phyloP scores from a whole-genome alignment of 2,113 vertebrate species.

The Prunella himalayana region DNA sequence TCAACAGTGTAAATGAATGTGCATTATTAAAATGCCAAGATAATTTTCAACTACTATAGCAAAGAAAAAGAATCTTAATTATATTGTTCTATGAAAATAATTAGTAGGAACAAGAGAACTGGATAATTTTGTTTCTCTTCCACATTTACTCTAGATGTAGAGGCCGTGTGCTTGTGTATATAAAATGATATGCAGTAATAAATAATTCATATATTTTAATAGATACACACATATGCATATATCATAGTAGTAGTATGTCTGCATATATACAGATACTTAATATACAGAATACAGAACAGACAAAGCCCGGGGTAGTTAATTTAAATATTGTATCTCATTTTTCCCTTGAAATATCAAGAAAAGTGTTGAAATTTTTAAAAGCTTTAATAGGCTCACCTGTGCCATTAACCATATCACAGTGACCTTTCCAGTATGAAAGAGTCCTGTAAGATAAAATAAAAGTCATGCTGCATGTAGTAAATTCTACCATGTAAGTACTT shows the following conservation, averaged over 20 bases:
- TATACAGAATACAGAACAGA: background rate
- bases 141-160: background rate
- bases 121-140: background rate
- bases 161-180: background rate
- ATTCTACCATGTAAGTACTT: background rate
- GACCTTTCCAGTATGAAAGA: slow-evolving; percentile 80
- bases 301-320: background rate
- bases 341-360: background rate
- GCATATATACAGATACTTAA: background rate
- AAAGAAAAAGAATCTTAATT: background rate
- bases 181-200: background rate
- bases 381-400: slow-evolving; percentile 77
- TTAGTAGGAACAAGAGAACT: background rate
- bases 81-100: background rate
- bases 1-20: background rate
- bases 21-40: background rate
- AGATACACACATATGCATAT: background rate
- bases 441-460: slow-evolving; percentile 68
- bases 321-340: background rate
- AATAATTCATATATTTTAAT: background rate
- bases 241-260: background rate
- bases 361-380: background rate
- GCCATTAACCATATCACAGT: slow-evolving; percentile 92
- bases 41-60: background rate
- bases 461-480: background rate